Conservation (phyloP, 2,113 vertebrate genomes). For the Lutjanus erythropterus region DNA sequence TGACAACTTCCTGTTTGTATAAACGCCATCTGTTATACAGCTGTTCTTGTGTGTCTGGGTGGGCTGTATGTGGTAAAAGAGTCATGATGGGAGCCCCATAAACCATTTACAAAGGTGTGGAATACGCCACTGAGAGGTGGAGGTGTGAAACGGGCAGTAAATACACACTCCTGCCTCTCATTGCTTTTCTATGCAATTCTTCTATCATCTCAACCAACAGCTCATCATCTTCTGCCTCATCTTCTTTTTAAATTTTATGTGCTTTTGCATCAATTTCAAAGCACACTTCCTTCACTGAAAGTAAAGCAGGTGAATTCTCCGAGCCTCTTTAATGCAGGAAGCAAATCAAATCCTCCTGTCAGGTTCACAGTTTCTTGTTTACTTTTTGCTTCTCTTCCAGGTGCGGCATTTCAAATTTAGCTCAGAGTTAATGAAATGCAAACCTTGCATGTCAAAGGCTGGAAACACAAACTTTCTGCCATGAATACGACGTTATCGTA, state of each 20-base stretch:
- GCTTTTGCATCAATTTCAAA: neutral
- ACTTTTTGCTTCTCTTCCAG: neutral
- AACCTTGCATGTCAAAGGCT: neutral
- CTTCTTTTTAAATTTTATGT: neutral
- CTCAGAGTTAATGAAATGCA: neutral
- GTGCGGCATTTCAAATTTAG: neutral
- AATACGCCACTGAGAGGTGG: slow-evolving; percentile 28
- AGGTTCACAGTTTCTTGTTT: slow-evolving; percentile 6
- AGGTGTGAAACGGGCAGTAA: slow-evolving; percentile 28
- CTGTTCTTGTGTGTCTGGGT: slow-evolving; percentile 24
- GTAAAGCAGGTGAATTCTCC: neutral
- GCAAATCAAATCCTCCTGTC: slow-evolving; percentile 20
- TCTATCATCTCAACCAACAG: neutral
- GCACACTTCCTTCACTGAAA: neutral
- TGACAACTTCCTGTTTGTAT: slow-evolving; percentile 48
- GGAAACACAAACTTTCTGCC: slow-evolving; percentile 16
- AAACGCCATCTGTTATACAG: slow-evolving; percentile 24
- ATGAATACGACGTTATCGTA: neutral
- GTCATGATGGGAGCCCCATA: slow-evolving; percentile 37
- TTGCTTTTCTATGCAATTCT: neutral
- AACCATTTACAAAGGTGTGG: slow-evolving; percentile 65
- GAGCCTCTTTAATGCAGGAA: neutral
- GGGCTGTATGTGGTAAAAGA: slow-evolving; percentile 41
- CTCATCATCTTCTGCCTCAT: neutral
- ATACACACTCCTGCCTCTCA: neutral